Evolutionary conservation across 2,888 invertebrate species (phyloP), one percentile per base, ranked within the genome.

Genomic region (Polyploca ridens): DNA sequence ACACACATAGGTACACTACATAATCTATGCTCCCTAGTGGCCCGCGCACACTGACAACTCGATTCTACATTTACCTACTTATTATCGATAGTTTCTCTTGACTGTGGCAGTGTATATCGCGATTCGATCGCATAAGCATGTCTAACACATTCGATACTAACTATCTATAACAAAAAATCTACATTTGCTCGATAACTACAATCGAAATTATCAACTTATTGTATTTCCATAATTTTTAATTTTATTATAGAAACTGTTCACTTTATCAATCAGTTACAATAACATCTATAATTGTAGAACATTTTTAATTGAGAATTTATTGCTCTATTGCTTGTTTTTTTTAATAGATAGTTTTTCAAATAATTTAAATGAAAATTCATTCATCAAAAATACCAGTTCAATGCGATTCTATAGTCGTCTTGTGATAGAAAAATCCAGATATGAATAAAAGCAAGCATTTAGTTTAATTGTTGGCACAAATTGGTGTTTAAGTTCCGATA

Each of bases 1-100:
- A 83, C 81, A 83, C 80, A 76, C 81, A 64, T 73, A 72, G 72
- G 74, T 82, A 80, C 77, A 75, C 88, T 91, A 91, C 81, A 78
- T 91, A 91, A 84, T 87, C 89, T 89, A 90, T 79, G 83, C 83
- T 85, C 84, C 80, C 89, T 88, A 88, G 77, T 76, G 72, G 69
- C 78, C 84, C 81, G 81, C 75, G 81, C 91, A 85, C 89, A 88
- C 78, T 87, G 90, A 89, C 91, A 91, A 91, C 91, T 85, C 80
- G 78, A 80, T 69, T 58, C 49, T 65, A 65, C 62, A 61, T 62
- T 65, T 65, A 62, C 72, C 72, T 70, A 73, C 71, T 75, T 79
- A 79, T 68, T 69, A 77, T 77, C 71, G 67, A 72, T 70, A 77
- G 76, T 74, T 71, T 74, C 74, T 68, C 76, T 74, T 73, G 78